Base-by-base conservation (phyloP, 2,113 vertebrate genomes). In the Heterotis niloticus region DNA sequence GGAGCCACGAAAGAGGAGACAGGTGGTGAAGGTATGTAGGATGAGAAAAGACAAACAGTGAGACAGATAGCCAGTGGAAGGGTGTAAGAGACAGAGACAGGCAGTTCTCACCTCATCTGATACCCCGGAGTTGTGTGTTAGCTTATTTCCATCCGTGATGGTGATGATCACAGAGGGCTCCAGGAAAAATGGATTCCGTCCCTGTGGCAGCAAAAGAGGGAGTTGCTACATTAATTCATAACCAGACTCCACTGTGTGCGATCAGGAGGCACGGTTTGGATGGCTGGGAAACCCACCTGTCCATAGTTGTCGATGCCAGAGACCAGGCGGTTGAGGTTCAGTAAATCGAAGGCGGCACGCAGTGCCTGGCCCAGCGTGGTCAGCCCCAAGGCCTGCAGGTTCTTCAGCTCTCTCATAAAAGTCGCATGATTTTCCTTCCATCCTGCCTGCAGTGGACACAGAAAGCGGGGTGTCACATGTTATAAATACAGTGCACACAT, bases 261-360 rank as follows among this genome's bases (percentile, higher is more conserved):
- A 0, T 0, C 10, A n/a, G 20, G 29, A 20, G 13, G 17, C 24
- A 7, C 34, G 2, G 34, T 44, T 44, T 44, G 34, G 7, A 44
- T 2, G 34, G 3, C 13, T 2, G 59, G 54, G 5, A 59, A 12
- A 9, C 26, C 23, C 94, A 99, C 98, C 96, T 99, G 98, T 87
- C 98, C 98, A 79, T 99, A 99, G 89, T 99, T 99, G 93, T 99
- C 98, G 78, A 99, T 99, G 92, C 97, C 98, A 86, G 98, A 99
- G 84, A 98, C 96, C 66, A 99, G 93, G 89, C 98, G 94, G 92
- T 99, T 99, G 90, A 99, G 95, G 92, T 99, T 99, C 82, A 99
- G 93, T 84, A 99, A 94, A 91, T 99, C 98, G 84, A 99, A 99
- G 28, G 96, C 94, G 10, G 98, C 94, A 83, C 95, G 94, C 64